These are phyloP conservation scores for Helicoverpa zea DNA, from an alignment of 1,140 invertebrate species.

Conservation along the genomic window DNA sequence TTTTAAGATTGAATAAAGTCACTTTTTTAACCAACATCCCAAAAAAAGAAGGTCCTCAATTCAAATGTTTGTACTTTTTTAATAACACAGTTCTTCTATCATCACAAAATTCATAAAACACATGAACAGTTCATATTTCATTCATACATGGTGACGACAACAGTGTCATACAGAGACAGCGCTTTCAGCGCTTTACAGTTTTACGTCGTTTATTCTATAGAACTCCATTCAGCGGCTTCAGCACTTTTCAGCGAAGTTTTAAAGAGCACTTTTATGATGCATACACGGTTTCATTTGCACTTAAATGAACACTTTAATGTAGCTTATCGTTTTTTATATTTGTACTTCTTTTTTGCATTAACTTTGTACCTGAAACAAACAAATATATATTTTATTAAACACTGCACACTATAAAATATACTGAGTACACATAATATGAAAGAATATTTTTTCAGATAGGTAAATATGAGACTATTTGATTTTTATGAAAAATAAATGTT, in stretches of 20 bases:
- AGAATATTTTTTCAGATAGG: too few relatives aligned
- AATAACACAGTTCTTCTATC: too few relatives aligned
- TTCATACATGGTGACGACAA: background rate
- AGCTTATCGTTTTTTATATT: constrained; percentile 10
- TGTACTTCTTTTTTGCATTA: background rate
- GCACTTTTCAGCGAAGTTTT: background rate
- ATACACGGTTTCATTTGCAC: constrained; percentile 37
- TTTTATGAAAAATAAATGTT: too few relatives aligned
- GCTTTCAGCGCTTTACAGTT: background rate
- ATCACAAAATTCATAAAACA: background rate
- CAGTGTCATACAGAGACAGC: background rate
- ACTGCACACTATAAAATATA: too few relatives aligned
- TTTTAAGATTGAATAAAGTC: too few relatives aligned
- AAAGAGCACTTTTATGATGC: constrained; percentile 2
- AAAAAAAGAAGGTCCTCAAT: too few relatives aligned
- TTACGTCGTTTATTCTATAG: background rate
- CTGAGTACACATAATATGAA: too few relatives aligned
- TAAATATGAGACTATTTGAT: too few relatives aligned
- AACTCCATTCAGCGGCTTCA: background rate
- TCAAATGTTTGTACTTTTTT: too few relatives aligned
- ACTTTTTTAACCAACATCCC: too few relatives aligned
- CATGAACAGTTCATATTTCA: background rate
- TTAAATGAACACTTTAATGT: constrained; percentile 15
- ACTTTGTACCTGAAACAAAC: constrained; percentile 28
- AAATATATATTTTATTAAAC: background rate